Evolutionary conservation across 2,888 invertebrate species (phyloP).

Genomic region (Cynaeus angustus): DNA sequence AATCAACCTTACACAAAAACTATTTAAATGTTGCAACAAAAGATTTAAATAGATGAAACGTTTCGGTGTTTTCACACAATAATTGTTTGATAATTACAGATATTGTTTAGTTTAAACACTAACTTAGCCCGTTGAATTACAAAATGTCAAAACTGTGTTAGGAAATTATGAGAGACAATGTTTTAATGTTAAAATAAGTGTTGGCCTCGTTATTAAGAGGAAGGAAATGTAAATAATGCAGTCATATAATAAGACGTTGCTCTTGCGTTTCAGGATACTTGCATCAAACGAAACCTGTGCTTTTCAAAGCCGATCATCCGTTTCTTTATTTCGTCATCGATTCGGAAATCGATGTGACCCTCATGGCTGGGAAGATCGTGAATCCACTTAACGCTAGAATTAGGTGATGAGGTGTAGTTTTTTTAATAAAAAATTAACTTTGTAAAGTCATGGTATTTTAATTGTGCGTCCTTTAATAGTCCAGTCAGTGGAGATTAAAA

Average conservation of each 20-base stretch:
- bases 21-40: slow-evolving; percentile 54
- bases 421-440: not conserved
- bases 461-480: too few relatives aligned
- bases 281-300: slow-evolving; percentile 74
- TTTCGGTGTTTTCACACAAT: slow-evolving; percentile 55
- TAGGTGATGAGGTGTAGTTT: slow-evolving; percentile 72
- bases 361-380: slow-evolving; percentile 88
- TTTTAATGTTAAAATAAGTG: slow-evolving; percentile 45
- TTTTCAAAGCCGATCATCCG: slow-evolving; percentile 87
- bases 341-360: slow-evolving; percentile 83
- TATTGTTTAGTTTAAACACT: slow-evolving; percentile 54
- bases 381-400: slow-evolving; percentile 89
- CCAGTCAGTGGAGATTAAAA: too few relatives aligned
- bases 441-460: too few relatives aligned
- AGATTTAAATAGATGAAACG: slow-evolving; percentile 57
- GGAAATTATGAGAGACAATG: slow-evolving; percentile 46
- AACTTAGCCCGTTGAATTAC: slow-evolving; percentile 52
- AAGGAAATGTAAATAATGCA: not conserved
- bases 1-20: slow-evolving; percentile 47
- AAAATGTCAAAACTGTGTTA: slow-evolving; percentile 45
- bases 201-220: slow-evolving; percentile 14
- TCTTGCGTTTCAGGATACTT: slow-evolving; percentile 68
- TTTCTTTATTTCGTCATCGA: slow-evolving; percentile 91
- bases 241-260: not conserved
- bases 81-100: slow-evolving; percentile 59